Percentiles rank a stretch among this genome's conserved stretches.
These are phyloP conservation scores for Brachionus asplanchnoidis DNA, from an alignment of 1,140 invertebrate genomes.

Conservation along the genomic window DNA sequence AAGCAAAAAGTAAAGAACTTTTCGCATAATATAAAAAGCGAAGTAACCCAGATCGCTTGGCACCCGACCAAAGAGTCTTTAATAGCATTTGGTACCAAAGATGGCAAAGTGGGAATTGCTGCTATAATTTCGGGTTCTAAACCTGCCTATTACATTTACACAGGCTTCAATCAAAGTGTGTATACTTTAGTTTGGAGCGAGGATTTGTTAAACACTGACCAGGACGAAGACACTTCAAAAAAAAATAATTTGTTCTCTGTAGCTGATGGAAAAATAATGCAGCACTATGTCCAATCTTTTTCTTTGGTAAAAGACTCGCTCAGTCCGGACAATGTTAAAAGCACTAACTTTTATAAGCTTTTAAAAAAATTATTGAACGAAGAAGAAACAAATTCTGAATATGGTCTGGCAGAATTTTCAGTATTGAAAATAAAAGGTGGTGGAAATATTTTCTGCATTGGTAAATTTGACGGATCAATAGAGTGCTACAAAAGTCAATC, in stretches of 20 bases:
- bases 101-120: slow-evolving; percentile 25
- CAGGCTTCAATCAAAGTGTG: slow-evolving; percentile 21
- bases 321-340: neutral
- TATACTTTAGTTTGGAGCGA: slow-evolving; percentile 27
- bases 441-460: slow-evolving; percentile 8
- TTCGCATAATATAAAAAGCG: slow-evolving; percentile 17
- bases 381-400: neutral
- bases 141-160: slow-evolving; percentile 31
- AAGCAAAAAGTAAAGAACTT: neutral
- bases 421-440: neutral
- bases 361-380: neutral
- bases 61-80: slow-evolving; percentile 33
- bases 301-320: neutral
- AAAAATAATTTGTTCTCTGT: slow-evolving; percentile 8
- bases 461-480: slow-evolving; percentile 35
- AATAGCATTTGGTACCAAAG: slow-evolving; percentile 35
- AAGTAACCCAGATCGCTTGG: slow-evolving; percentile 33
- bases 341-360: neutral
- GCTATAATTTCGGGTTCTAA: neutral
- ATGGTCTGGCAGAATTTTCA: slow-evolving; percentile 25
- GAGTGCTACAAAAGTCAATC: neutral
- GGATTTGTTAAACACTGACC: neutral
- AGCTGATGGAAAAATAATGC: slow-evolving; percentile 33
- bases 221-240: neutral
- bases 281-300: neutral